Conservation (phyloP, 1,140 invertebrate genomes). For the Tribolium madens region DNA sequence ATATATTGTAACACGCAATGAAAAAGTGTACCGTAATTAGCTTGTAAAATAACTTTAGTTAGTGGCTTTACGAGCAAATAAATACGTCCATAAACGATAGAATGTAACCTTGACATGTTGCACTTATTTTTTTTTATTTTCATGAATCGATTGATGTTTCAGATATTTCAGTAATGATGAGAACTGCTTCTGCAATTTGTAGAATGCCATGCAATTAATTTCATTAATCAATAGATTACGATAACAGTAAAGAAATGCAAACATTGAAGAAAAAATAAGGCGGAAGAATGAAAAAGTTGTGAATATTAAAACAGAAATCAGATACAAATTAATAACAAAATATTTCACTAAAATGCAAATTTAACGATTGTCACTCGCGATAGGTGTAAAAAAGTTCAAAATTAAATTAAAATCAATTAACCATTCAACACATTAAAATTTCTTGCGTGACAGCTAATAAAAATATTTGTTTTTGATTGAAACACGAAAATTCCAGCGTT, state of each 20-base stretch:
- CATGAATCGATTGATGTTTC: neutral
- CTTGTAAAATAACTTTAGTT: neutral
- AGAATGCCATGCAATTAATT: neutral
- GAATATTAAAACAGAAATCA: no score
- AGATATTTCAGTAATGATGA: neutral
- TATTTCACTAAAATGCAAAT: no score
- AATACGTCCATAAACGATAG: neutral
- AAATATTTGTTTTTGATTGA: neutral
- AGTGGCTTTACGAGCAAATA: neutral
- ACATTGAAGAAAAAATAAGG: no score
- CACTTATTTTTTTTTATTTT: neutral
- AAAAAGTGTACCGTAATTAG: neutral
- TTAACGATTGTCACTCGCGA: no score
- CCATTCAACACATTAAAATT: no score
- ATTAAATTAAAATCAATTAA: no score
- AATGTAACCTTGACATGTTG: neutral
- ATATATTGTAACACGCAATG: neutral
- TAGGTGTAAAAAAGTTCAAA: no score
- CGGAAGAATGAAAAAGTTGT: no score
- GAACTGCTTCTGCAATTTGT: neutral
- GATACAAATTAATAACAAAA: no score
- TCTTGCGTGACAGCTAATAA: no score
- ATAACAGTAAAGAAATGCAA: neutral
- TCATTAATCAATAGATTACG: neutral
- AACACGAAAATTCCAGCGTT: neutral